Base-by-base conservation (phyloP, 2,888 invertebrate genomes). In the Timandra comae region DNA sequence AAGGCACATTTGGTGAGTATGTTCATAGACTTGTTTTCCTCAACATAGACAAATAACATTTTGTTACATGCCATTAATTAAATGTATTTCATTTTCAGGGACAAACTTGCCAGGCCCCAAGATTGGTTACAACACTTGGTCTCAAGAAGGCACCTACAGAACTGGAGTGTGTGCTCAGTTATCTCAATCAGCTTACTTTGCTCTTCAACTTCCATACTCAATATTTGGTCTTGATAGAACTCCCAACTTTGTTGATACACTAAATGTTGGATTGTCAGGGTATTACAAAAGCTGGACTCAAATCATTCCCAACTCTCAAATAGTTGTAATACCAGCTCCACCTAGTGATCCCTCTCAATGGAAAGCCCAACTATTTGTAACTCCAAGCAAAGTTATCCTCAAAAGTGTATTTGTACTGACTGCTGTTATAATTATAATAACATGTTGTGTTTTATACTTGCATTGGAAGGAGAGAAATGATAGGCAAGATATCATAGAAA, bases 171-270 rank as follows among this genome's bases (percentile, higher is more conserved):
- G 95, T 30, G 92, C 94, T 0, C 98, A 99, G 68, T 72, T 98
- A 27, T 92, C 96, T 0, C 97, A 98, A 71, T 96, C 97, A 12
- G 94, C 97, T 1, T 94, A 98, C 68, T 93, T 94, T 68, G 91
- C 97, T 1, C 87, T 99, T n/a, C 96, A 97, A 71, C 80, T 98
- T 34, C 99, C 99, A 0, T 99, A 96, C 71, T 93, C 94, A 0
- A 93, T 97, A 46, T 99, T 99, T 77, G 99, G 99, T 1, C 86
- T 99, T n/a, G 99, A 99, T 2, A 90, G 97, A 38, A 97, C 97
- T 21, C 98, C 99, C 1, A 99, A 99, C 80, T 99, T 99, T 81
- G 95, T 99, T 0, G 98, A 99, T 62, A 90, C 89, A 7, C 80
- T 99, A 20, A 91, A 90, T 33, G 95, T 97, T 1, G 95, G 96